phyloP scores from a whole-genome alignment of 1,140 invertebrate genomes.

The Eubasilissa regina region DNA sequence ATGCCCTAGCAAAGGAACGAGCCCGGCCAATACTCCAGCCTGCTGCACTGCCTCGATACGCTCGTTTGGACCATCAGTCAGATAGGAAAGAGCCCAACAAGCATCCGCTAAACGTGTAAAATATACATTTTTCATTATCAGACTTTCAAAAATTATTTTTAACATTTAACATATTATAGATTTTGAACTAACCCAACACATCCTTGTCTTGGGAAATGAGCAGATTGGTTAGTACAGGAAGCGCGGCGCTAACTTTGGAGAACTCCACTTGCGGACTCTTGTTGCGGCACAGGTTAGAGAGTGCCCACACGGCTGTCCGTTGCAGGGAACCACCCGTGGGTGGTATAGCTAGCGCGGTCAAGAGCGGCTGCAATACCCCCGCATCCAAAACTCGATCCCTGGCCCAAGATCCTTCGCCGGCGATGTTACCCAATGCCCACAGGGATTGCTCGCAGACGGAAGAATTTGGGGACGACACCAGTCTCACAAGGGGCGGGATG shows the following conservation, averaged over 20 bases:
- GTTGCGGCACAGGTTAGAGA: slow-evolving; percentile 94
- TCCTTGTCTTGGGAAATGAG: slow-evolving; percentile 84
- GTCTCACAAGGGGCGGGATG: slow-evolving; percentile 85
- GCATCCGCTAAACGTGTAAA: slow-evolving; percentile 88
- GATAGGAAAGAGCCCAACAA: slow-evolving; percentile 97
- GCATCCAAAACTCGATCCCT: slow-evolving; percentile 83
- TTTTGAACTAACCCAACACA: slow-evolving; percentile 75
- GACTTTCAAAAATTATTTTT: no score
- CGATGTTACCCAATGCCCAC: slow-evolving; percentile 98
- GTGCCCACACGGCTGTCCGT: slow-evolving; percentile 87
- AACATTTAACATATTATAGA: no score
- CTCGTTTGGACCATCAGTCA: slow-evolving; percentile 95
- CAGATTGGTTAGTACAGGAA: slow-evolving; percentile 87
- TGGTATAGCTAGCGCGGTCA: slow-evolving; percentile 73
- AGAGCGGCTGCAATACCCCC: slow-evolving; percentile 78
- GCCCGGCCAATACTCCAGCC: slow-evolving; percentile 79
- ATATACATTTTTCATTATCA: no score
- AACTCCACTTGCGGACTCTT: slow-evolving; percentile 90
- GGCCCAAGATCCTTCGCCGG: slow-evolving; percentile 86
- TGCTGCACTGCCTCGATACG: slow-evolving; percentile 91
- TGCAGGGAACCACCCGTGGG: slow-evolving; percentile 64
- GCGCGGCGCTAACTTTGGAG: slow-evolving; percentile 82
- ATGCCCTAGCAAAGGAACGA: slow-evolving; percentile 84
- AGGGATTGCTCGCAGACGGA: slow-evolving; percentile 96
- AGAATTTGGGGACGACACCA: slow-evolving; percentile 82